Percentiles rank a stretch among this genome's conserved stretches.
Conservation (phyloP, 1,140 invertebrate genomes). For the Aphelenchoides fujianensis region DNA sequence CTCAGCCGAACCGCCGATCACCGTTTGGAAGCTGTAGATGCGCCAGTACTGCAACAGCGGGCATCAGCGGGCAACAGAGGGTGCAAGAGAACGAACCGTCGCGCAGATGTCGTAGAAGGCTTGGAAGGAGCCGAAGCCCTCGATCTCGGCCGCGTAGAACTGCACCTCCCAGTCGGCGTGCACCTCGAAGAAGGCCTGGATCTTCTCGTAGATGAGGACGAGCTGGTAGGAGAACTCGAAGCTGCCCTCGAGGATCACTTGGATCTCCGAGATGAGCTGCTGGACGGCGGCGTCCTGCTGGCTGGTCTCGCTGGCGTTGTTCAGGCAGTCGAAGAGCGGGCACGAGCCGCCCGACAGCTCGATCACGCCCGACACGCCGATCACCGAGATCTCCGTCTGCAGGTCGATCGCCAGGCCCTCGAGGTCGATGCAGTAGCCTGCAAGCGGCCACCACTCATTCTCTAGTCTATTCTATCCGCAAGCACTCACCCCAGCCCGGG, state of each 20-base stretch:
- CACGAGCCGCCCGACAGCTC: neutral
- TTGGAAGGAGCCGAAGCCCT: too few relatives aligned
- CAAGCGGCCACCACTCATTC: too few relatives aligned
- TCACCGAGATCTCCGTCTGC: neutral
- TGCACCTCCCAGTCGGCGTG: too few relatives aligned
- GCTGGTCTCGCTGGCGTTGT: neutral
- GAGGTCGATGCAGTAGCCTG: neutral
- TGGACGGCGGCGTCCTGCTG: neutral
- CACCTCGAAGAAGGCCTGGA: too few relatives aligned
- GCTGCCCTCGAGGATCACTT: neutral
- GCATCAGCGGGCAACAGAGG: too few relatives aligned
- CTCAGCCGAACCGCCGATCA: constrained; percentile 5
- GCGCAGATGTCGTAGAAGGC: too few relatives aligned
- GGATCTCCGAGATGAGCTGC: neutral
- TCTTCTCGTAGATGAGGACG: too few relatives aligned
- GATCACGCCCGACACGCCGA: neutral
- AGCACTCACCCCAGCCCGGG: neutral
- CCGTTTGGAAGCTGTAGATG: neutral
- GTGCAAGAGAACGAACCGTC: too few relatives aligned
- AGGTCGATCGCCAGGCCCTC: neutral
- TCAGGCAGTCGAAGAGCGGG: neutral
- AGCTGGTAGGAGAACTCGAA: neutral
- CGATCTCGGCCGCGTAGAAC: too few relatives aligned
- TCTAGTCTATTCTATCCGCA: too few relatives aligned
- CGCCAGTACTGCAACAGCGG: too few relatives aligned